A percentile compares a stretch with the other conserved stretches of the same genome.
Evolutionary conservation across 2,888 invertebrate genomes (phyloP).

Genomic region (Acrobasis suavella): DNA sequence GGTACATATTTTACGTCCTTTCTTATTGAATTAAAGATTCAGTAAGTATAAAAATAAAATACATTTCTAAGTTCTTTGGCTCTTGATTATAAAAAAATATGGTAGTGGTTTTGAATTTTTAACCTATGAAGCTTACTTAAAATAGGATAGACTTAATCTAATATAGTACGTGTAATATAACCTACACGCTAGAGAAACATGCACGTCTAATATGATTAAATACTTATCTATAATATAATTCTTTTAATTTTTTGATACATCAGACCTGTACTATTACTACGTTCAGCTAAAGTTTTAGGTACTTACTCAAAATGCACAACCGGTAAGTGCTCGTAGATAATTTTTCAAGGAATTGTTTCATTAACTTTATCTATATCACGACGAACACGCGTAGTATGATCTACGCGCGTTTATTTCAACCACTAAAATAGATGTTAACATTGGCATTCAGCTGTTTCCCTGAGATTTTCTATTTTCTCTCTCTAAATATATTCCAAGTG

Average conservation of each 20-base stretch:
- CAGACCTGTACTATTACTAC: too few species aligned
- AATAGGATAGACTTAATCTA: too few species aligned
- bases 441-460: conserved; percentile 75
- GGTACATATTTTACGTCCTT: conserved; percentile 1
- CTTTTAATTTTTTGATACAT: too few species aligned
- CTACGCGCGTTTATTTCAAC: conserved; percentile 45
- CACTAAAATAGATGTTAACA: conserved; percentile 69
- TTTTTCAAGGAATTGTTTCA: not conserved
- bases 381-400: conserved; percentile 18
- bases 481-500: conserved; percentile 61
- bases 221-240: too few species aligned
- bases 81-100: too few species aligned
- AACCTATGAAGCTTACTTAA: too few species aligned
- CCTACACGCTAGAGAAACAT: too few species aligned
- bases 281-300: too few species aligned
- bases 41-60: not conserved
- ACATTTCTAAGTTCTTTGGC: not conserved
- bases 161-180: too few species aligned
- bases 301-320: too few species aligned
- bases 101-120: too few species aligned
- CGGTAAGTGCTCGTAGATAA: not conserved
- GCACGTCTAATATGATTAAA: too few species aligned
- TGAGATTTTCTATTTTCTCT: conserved; percentile 70
- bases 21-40: not conserved
- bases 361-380: not conserved